These are phyloP conservation scores for Cygnus olor DNA, from an alignment of 2,797 vertebrate species.

Conservation along the genomic window DNA sequence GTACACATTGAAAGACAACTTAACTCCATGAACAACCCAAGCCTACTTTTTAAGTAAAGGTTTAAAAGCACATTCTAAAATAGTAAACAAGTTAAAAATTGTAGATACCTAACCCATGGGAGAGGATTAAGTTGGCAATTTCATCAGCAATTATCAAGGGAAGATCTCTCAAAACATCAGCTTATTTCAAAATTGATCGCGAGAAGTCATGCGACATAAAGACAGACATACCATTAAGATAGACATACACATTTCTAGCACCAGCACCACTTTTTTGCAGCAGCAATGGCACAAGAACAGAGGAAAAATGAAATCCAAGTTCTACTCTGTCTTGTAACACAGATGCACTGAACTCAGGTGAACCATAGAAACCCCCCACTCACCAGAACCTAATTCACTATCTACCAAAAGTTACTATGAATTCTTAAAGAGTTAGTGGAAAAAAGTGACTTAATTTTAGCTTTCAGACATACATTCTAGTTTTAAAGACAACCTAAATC, in stretches of 20 bases:
- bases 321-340: fast-evolving
- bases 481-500: neutral
- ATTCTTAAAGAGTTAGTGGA: neutral
- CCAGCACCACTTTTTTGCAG: neutral
- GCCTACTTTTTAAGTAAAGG: neutral
- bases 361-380: neutral
- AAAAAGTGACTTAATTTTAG: neutral
- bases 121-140: neutral
- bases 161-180: neutral
- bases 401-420: neutral
- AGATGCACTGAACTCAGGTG: neutral
- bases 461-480: neutral
- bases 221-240: neutral
- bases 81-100: neutral
- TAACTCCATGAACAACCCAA: neutral
- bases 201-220: neutral
- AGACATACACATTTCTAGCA: neutral
- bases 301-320: neutral
- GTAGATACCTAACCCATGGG: neutral
- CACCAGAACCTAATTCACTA: neutral
- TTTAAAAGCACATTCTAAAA: neutral
- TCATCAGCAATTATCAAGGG: neutral
- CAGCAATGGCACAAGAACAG: neutral
- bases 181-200: too few relatives aligned
- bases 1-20: neutral